These are phyloP conservation scores for Tachuris rubrigastra DNA, from an alignment of 2,113 vertebrate species.

Conservation along the genomic window DNA sequence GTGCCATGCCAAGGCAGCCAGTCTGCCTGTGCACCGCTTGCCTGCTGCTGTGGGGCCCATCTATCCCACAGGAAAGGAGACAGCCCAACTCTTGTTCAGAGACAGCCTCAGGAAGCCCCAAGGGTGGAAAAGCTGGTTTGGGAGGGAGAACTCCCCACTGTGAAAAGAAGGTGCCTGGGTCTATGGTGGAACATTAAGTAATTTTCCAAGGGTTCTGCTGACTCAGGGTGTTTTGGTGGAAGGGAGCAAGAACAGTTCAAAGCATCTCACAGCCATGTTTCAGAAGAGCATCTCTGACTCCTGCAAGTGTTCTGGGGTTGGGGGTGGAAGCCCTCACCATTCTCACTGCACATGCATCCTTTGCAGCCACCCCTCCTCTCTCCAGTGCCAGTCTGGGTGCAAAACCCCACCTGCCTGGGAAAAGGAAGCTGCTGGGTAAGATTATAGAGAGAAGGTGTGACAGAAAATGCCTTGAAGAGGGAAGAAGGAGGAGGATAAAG, in stretches of 20 bases:
- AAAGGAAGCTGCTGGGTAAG: background rate
- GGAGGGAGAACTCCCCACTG: background rate
- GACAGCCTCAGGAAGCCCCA: background rate
- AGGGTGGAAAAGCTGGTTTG: background rate
- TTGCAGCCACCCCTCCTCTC: background rate
- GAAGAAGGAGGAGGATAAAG: background rate
- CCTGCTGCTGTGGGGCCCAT: background rate
- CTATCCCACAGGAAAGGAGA: background rate
- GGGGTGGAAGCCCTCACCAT: background rate
- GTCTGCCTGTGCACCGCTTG: background rate
- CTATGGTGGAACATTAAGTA: accelerated
- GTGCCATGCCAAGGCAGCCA: background rate
- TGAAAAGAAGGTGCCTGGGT: background rate
- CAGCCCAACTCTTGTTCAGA: background rate
- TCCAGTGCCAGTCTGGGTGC: too few relatives aligned
- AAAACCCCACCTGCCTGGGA: background rate
- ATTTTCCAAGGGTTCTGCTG: background rate
- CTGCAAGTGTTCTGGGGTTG: background rate
- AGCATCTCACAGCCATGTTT: background rate
- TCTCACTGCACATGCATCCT: accelerated
- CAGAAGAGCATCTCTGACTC: background rate
- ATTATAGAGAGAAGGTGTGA: background rate
- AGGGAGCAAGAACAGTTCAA: background rate
- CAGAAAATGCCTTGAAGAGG: background rate
- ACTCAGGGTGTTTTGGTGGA: accelerated